A percentile compares a stretch with the other conserved stretches of the same genome.
Evolutionary conservation across 2,888 invertebrate genomes (phyloP).

Genomic region (Meliscaeva auricollis): DNA sequence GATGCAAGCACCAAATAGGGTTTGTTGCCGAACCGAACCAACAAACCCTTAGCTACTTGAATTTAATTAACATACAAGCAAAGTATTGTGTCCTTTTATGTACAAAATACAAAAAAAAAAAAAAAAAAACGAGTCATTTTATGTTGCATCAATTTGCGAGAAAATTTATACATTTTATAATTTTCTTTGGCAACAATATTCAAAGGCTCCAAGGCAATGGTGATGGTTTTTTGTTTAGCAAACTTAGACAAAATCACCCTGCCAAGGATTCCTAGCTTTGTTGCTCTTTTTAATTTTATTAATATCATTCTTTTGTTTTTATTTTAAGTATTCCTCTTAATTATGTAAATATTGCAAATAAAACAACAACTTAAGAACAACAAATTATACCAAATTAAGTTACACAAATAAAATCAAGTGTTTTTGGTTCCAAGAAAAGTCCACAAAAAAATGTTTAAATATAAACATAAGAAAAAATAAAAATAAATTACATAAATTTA

Average conservation of each 20-base stretch:
- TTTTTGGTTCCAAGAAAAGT: constrained; percentile 61
- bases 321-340: constrained; percentile 48
- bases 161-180: constrained; percentile 15
- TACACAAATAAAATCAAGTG: constrained; percentile 59
- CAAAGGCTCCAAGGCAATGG: constrained; percentile 66
- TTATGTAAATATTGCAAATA: constrained; percentile 72
- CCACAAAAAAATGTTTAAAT: constrained; percentile 23
- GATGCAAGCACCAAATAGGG: constrained; percentile 77
- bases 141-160: constrained; percentile 45
- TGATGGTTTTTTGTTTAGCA: constrained; percentile 42
- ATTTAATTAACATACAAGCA: constrained; percentile 42
- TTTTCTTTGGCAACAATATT: constrained; percentile 24
- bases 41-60: constrained; percentile 77
- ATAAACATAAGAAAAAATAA: constrained; percentile 5
- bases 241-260: constrained; percentile 21
- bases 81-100: constrained; percentile 25
- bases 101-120: background rate
- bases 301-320: constrained; percentile 11
- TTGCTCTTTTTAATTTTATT: constrained; percentile 15
- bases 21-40: constrained; percentile 61
- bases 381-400: constrained; percentile 29
- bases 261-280: constrained; percentile 60
- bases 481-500: constrained; percentile 55
- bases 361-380: constrained; percentile 27
- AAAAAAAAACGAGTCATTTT: constrained; percentile 55